Evolutionary conservation across 2,797 vertebrate genomes (phyloP), one percentile per base, ranked within the genome.

Genomic region (Pantherophis vulpinus): DNA sequence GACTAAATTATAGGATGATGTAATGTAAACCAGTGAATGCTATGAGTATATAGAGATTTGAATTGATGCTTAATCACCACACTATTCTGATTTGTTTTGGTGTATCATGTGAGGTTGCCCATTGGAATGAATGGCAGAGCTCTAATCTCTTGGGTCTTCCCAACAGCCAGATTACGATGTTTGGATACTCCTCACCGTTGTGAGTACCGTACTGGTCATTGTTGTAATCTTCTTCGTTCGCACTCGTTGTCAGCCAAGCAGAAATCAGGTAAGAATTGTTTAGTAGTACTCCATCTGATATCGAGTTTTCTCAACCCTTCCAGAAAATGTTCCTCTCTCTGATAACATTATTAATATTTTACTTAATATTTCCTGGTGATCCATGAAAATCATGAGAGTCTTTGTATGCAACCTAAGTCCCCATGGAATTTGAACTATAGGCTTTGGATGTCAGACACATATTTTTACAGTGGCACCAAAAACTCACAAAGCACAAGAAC

Each of bases 101-200:
- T 23, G 25, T 83, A 83, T 79, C 32, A 56, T 58, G n/a, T 88
- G 29, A 88, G 10, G 4, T 56, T 58, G 55, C 16, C 18, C 12
- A 60, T 13, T 14, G 58, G 58, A 47, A 27, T 29, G 8, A 25
- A 60, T 25, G 88, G 12, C 13, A 20, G n/a, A 5, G 2, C 18
- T 63, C 27, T 93, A 55, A 93, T 47, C 29, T 37, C 47, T 88
- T 88, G 42, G 90, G 2, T 96, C 42, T 93, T 47, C 91, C 93
- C 92, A 90, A 94, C 96, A 99, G 99, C 98, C 98, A 91, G 98
- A 99, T 96, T 99, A 99, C 1, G 99, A 99, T 0, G 98, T 99
- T 87, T 99, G 98, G 91, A 99, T 99, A 96, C 98, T 99, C 94
- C 98, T 99, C 96, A 99, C 99, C 0, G 98, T 99, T 89, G 98